Evolutionary conservation across 2,797 vertebrate genomes (phyloP), one percentile per base, ranked within the genome.

Genomic region (Loris lydekkerianus): DNA sequence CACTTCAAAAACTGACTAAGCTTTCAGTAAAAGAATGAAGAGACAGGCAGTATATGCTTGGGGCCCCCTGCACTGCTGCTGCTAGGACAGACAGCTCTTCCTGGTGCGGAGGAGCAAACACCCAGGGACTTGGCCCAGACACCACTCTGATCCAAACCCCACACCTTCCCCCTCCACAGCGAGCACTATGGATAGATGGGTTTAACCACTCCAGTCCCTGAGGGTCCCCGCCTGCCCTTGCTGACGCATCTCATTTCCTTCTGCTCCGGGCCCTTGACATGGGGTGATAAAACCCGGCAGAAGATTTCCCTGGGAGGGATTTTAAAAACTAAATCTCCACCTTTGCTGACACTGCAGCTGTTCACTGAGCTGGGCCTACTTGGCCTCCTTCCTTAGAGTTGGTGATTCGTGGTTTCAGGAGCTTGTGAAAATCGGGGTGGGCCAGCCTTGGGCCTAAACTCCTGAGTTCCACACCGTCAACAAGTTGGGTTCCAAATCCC

Each of bases 141-240:
- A 5, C 1, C 0, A 0, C 13, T 69, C 78, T 23, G n/a, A 65
- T 46, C 2, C 56, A 20, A n/a, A 27, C 31, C 37, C 27, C 21
- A 14, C 0, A 0, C 9, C 67, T 10, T 1, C 34, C 37, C 61
- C 5, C 40, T 49, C 58, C 58, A 10, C 0, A n/a, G 23, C 63
- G 10, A 3, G 49, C 20, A 21, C 4, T 0, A 2, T 60, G 93
- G 85, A 91, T 77, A n/a, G 43, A 96, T 73, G 70, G 75, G 49
- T 96, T 95, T 94, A 84, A 95, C 94, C 61, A 84, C 46, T 6
- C n/a, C 10, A 0, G 43, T 67, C 87, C 92, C 91, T 31, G 2
- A 91, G 75, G 90, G 61, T 67, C 37, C 0, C 53, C 15, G 49
- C 34, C 34, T 34, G 75, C 37, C 70, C 70, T 83, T 10, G 0